phyloP scores from a whole-genome alignment of 2,797 vertebrate genomes.

The Ceryle rudis region DNA sequence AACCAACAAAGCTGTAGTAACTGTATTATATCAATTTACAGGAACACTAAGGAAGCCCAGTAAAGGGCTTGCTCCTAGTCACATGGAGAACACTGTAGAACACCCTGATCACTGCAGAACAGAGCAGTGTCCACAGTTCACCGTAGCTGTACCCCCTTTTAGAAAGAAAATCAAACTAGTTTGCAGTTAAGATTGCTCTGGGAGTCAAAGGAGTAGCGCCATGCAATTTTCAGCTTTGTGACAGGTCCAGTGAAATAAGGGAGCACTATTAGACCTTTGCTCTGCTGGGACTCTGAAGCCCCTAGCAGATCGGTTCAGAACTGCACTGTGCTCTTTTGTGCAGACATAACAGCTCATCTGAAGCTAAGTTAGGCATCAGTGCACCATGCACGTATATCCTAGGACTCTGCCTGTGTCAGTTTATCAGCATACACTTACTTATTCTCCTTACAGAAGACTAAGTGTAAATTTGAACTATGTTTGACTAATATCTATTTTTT shows the following conservation, averaged over 20 bases:
- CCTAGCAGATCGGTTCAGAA: background rate
- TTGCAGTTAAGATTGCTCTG: background rate
- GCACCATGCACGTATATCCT: background rate
- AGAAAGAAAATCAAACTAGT: background rate
- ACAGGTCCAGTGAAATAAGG: background rate
- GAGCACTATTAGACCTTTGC: background rate
- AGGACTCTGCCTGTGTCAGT: background rate
- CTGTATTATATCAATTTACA: background rate
- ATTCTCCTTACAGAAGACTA: background rate
- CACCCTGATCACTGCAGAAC: background rate
- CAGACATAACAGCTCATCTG: background rate
- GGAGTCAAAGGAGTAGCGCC: background rate
- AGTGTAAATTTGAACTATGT: background rate
- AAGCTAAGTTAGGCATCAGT: background rate
- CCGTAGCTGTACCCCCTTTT: background rate
- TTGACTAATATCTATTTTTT: background rate
- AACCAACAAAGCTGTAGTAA: background rate
- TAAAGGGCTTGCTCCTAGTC: background rate
- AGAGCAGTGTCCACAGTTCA: background rate
- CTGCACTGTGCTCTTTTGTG: background rate
- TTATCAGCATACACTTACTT: background rate
- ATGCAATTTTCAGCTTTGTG: background rate
- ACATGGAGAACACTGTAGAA: no score
- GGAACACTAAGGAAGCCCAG: background rate
- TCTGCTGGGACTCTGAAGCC: background rate